Evolutionary conservation across 2,797 vertebrate species (phyloP).

Genomic region (Bufotes viridis): DNA sequence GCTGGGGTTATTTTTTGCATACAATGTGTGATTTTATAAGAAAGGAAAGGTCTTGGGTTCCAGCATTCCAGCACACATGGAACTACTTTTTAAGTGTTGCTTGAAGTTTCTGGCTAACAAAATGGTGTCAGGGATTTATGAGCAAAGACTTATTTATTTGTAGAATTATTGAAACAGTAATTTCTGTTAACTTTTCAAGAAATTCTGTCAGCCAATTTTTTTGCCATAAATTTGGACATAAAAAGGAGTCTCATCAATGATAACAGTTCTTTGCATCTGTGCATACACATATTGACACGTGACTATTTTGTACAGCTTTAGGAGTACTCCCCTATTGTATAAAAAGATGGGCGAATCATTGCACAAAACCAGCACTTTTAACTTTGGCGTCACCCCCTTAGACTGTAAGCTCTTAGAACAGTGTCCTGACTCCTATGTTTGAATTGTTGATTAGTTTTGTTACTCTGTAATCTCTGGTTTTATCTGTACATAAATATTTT

Average conservation of each 20-base stretch:
- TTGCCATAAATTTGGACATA: background rate
- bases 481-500: no score
- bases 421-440: no score
- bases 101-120: slow-evolving; percentile 19
- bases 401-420: no score
- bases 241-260: background rate
- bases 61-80: slow-evolving; percentile 29
- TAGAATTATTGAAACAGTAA: background rate
- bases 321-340: no score
- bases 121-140: slow-evolving; percentile 26
- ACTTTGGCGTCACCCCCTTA: no score
- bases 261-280: no score
- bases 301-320: no score
- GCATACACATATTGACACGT: no score
- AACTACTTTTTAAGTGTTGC: slow-evolving; percentile 30
- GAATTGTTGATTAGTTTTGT: no score
- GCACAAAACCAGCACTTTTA: no score
- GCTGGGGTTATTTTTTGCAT: slow-evolving; percentile 2
- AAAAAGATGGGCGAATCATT: no score
- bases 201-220: slow-evolving; percentile 2
- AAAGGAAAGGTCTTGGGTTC: background rate
- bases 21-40: background rate
- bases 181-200: background rate
- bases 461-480: no score
- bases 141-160: slow-evolving; percentile 26